Evolutionary conservation across 2,888 invertebrate genomes (phyloP), one percentile per base, ranked within the genome.

Genomic region (Xanthia icteritia): DNA sequence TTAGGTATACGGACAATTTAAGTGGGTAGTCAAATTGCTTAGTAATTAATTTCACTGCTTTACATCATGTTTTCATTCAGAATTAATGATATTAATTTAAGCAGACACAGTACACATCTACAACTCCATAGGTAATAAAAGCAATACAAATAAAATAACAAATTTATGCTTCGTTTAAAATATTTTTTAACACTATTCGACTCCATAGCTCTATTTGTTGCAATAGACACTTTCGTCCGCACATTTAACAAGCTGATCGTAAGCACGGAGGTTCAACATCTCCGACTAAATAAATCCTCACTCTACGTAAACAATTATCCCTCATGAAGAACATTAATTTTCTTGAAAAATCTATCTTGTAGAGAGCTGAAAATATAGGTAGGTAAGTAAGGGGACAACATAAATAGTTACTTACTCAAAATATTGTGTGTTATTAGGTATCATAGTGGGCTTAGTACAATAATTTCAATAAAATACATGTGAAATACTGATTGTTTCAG

Each of bases 191-290:
- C 13, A 15, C 5, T 58, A 27, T 6, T 58, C 58, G 15, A 27
- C 92, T 94, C 93, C 75, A 92, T 36, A 5, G 58, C 48, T 73
- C 58, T 64, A 85, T 64, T 48, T 92, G 86, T 92, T 85, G 91
- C 84, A 83, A 90, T 87, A 92, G 90, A 92, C 92, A 92, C 88
- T 92, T 94, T 92, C 93, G 91, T 94, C 94, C 94, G 93, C 93
- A 95, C 94, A 95, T 95, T 95, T 95, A 94, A 92, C 92, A 93
- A 91, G 91, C 92, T 93, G 93, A 93, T 93, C 92, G 92, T 89
- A 89, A 90, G 89, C 90, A 85, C 83, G 87, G 85, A 84, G 87
- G 84, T 87, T 90, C 90, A 88, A 71, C 76, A 31, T 82, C 77
- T 81, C 81, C 83, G 84, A 84, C 85, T 91, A 90, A 90, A 89